Evolutionary conservation across 2,113 vertebrate genomes (phyloP).

Genomic region (Harpagus bidentatus): DNA sequence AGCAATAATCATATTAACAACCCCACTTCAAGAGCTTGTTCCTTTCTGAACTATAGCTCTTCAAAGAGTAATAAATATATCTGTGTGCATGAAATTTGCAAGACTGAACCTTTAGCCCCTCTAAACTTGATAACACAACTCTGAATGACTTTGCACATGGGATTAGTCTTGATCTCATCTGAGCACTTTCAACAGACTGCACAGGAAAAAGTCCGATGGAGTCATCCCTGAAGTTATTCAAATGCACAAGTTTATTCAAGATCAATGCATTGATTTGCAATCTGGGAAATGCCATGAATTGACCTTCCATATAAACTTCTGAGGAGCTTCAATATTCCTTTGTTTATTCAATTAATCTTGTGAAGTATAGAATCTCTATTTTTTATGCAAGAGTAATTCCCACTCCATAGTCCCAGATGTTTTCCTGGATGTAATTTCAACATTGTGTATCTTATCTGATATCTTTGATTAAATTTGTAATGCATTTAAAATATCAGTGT

Average conservation of each 20-base stretch:
- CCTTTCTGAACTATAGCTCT: neutral
- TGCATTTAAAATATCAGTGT: slow-evolving; percentile 29
- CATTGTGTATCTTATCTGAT: neutral
- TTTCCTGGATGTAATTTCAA: slow-evolving; percentile 33
- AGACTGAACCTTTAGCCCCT: neutral
- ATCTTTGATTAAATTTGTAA: slow-evolving; percentile 42
- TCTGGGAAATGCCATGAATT: neutral
- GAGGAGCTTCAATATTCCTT: neutral
- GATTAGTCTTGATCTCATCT: neutral
- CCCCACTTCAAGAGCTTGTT: neutral
- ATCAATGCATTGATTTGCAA: neutral
- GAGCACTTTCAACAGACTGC: neutral
- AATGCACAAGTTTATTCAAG: neutral
- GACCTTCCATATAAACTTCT: neutral
- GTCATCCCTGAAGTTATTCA: neutral
- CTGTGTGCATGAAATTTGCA: neutral
- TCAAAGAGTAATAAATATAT: neutral
- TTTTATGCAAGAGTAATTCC: slow-evolving; percentile 1
- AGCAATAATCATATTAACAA: neutral
- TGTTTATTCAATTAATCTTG: slow-evolving; percentile 6
- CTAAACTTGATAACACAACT: neutral
- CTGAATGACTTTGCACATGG: neutral
- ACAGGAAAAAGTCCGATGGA: neutral
- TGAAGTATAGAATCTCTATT: neutral
- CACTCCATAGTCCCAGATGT: slow-evolving; percentile 1